Base-by-base conservation (phyloP, 1,140 invertebrate genomes). In the Trissolcus basalis region DNA sequence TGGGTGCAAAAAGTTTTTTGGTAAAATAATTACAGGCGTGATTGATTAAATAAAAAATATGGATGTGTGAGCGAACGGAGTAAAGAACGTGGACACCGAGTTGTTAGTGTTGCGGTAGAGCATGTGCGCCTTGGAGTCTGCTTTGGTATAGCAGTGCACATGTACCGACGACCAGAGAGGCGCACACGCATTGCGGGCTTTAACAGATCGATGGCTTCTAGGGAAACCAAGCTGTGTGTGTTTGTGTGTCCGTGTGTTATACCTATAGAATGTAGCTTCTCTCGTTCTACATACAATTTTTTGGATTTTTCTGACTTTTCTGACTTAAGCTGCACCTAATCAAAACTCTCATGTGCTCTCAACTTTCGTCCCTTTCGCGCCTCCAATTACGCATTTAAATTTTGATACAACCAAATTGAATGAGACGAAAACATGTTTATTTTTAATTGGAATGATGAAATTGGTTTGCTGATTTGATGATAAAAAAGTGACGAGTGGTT, bases 141-240 rank as follows among this genome's bases (percentile, higher is more conserved):
- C 33, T 45, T 65, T 44, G 61, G 56, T 58, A 50, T 71, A 15
- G 35, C 59, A 56, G 73, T 71, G 61, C 73, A 71, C 44, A 60
- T 70, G 73, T 70, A 76, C 74, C 61, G 45, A 70, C 65, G 55
- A 15, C 48, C 68, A 49, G 74, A 77, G 68, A 72, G 53, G 61
- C 50, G 59, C 65, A 70, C 73, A 70, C 73, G 67, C 73, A 77
- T 77, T 77, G 73, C 73, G 74, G 74, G 74, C 74, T 77, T 77
- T 77, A 77, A 77, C 74, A 77, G 68, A 77, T 77, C 74, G 74
- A 77, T 77, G 67, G 74, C 74, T 77, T 58, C 74, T 72, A 72
- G 67, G 74, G 67, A 77, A 77, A 77, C 74, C 50, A 64, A 60
- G 44, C 15, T 53, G 48, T 36, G 15, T 47, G 5, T 59, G 44